Conservation (phyloP, 2,888 invertebrate genomes). For the Himalopsyche japonica region DNA sequence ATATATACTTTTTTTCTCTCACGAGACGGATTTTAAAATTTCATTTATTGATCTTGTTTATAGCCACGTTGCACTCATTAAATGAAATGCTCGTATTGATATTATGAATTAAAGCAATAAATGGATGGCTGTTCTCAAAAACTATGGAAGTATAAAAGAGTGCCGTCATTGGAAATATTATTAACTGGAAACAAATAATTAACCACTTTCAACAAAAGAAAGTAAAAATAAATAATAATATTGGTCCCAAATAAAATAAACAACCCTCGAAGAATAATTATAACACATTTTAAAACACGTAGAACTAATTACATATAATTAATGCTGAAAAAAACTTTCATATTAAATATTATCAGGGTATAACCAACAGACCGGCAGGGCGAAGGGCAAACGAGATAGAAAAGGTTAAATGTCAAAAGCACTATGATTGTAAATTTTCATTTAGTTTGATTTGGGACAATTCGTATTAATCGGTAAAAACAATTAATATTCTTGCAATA, state of each 20-base stretch:
- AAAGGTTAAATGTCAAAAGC: background rate
- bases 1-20: no score
- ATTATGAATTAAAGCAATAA: no score
- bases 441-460: background rate
- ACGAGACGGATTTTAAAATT: no score
- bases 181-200: background rate
- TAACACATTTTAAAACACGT: slow-evolving; percentile 12
- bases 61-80: no score
- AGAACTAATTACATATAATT: slow-evolving; percentile 5
- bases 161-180: no score
- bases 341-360: background rate
- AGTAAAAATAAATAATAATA: slow-evolving; percentile 14
- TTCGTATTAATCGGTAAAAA: background rate
- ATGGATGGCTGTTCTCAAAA: no score
- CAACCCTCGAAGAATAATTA: slow-evolving; percentile 2
- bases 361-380: background rate
- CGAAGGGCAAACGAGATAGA: background rate
- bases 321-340: background rate
- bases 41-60: no score
- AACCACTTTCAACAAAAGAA: slow-evolving; percentile 10
- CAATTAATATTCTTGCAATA: background rate
- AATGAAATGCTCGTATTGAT: no score
- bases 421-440: background rate
- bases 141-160: no score
- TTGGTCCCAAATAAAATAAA: slow-evolving; percentile 30